Evolutionary conservation across 1,140 invertebrate genomes (phyloP), one percentile per base, ranked within the genome.

Genomic region (Euborellia annulipes): DNA sequence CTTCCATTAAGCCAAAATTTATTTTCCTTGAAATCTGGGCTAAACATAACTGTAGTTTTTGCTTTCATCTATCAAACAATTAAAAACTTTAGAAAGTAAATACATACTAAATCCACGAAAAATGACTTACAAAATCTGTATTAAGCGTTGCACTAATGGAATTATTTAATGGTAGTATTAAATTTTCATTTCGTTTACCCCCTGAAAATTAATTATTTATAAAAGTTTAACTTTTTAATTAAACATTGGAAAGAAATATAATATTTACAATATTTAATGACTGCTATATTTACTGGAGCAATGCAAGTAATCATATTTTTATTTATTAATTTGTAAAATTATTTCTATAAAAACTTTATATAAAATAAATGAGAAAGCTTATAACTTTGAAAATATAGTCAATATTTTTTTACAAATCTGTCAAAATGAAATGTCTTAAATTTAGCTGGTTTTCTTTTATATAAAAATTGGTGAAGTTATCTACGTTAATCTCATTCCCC

Each of bases 111-210:
- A 27, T 27, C 11, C 11, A 27, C 23, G 4, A 6, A 27, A 6
- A n/a, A n/a, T n/a, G 36, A 54, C 54, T 66, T 71, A 88, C 85
- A 64, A 90, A 74, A 55, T 84, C 75, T 3, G 77, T 79, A 58
- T 79, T 75, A 7, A 98, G 68, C 46, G 89, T 96, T 45, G 81
- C 78, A 69, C 92, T 97, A 37, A 98, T 68, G 9, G 95, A 98
- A 68, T 95, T 91, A 70, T 98, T 98, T 21, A 93, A 65, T n/a
- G 95, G 95, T 46, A 98, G 67, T 58, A 98, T 93, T 50, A 94
- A 68, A 39, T 82, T 64, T 62, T 96, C 90, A 70, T 98, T 76
- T 54, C 80, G 69, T 70, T 99, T 98, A 9, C 95, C 95, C 95
- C 90, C 86, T 90, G 52, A 54, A 70, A 48, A 27, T 27, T 27